A percentile compares a stretch with the other conserved stretches of the same genome.
These are phyloP conservation scores for Eilema sororculum DNA, from an alignment of 2,888 invertebrate species.

Conservation along the genomic window DNA sequence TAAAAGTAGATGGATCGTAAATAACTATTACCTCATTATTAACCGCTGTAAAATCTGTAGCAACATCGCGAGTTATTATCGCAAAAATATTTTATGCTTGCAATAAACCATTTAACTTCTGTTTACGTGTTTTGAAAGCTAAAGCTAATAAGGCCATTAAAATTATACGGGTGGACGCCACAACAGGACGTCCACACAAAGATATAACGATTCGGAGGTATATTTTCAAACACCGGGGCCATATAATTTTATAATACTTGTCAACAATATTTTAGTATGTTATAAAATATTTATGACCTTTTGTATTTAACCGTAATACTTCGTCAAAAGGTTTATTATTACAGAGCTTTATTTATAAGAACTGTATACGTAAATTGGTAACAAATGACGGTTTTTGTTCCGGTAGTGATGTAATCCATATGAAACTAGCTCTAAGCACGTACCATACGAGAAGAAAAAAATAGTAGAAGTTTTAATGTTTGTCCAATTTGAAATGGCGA, in stretches of 20 bases:
- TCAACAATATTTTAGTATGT: constrained; percentile 56
- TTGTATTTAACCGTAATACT: constrained; percentile 41
- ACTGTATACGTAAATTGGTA: constrained; percentile 39
- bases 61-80: constrained; percentile 43
- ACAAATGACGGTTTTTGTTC: constrained; percentile 61
- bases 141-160: constrained; percentile 79
- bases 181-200: constrained; percentile 70
- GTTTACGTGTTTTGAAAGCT: constrained; percentile 76
- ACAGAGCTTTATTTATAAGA: constrained; percentile 7
- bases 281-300: constrained; percentile 21
- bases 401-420: constrained; percentile 67
- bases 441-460: constrained; percentile 39
- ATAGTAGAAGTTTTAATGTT: constrained; percentile 20
- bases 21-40: constrained; percentile 13
- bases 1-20: constrained; percentile 7
- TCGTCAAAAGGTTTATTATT: background rate
- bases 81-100: constrained; percentile 66
- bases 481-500: background rate
- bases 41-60: constrained; percentile 19
- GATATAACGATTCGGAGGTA: constrained; percentile 69
- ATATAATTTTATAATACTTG: constrained; percentile 77
- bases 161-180: constrained; percentile 71
- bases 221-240: constrained; percentile 78
- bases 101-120: constrained; percentile 71
- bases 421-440: constrained; percentile 63